Conservation (phyloP, 2,888 invertebrate species). For the Trachelus iudaicus region DNA sequence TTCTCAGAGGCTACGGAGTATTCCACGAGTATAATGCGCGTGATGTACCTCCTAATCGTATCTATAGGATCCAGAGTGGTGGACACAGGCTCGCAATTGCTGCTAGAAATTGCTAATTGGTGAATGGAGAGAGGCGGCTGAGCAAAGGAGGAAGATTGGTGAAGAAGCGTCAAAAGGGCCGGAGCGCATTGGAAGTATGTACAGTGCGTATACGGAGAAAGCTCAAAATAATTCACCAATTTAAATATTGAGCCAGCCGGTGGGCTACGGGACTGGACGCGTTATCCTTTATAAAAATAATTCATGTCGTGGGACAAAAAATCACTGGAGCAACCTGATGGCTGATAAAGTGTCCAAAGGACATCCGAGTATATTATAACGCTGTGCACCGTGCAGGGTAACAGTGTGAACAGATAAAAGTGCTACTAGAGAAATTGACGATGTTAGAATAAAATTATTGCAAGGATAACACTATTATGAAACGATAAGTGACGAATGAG, state of each 20-base stretch:
- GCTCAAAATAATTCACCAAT: not conserved
- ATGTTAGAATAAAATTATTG: not conserved
- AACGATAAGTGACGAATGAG: not conserved
- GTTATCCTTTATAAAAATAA: not conserved
- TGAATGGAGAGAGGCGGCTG: not conserved
- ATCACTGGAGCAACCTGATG: not conserved
- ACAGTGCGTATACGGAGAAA: not conserved
- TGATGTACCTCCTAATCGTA: not conserved
- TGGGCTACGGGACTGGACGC: too few species aligned
- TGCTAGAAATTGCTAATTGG: conserved; percentile 22
- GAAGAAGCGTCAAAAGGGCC: not conserved
- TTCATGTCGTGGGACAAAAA: not conserved
- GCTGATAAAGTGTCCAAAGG: not conserved
- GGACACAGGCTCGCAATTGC: conserved; percentile 17
- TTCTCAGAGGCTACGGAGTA: not conserved
- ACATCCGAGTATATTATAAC: not conserved
- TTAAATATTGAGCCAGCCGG: too few species aligned
- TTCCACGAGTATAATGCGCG: not conserved
- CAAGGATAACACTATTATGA: not conserved
- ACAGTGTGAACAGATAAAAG: not conserved
- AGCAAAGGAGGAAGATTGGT: not conserved
- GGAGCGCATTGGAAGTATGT: not conserved
- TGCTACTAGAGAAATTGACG: not conserved
- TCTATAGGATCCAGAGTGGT: not conserved
- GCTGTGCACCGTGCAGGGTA: not conserved